Base-by-base conservation (phyloP, 2,797 vertebrate species). In the Syngnathus rostellatus region DNA sequence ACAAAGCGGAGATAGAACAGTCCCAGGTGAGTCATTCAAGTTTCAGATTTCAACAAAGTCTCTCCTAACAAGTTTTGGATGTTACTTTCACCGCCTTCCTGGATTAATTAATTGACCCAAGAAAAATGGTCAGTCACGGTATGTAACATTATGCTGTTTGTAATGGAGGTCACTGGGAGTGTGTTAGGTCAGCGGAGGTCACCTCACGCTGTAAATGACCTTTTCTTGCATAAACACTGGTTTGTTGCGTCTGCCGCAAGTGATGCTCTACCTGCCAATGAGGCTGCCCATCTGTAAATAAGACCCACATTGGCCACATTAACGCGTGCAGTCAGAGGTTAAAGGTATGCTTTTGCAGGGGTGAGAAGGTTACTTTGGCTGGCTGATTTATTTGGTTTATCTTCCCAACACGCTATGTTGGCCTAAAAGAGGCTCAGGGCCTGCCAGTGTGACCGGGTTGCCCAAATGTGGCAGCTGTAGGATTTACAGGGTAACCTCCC, bases 1-100 rank as follows among this genome's bases (percentile, higher is more conserved):
- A 98, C 90, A 99, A 95, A 92, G 96, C 97, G 74, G 97, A 99
- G 89, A 90, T 98, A 74, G 95, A 99, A 86, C 97, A 99, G 88
- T 99, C 95, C 67, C 97, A 99, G 96, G 97, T 99, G 87, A 94
- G 83, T 17, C 43, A 54, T 70, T 63, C 6, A 55, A 11, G 43
- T 53, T n/a, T 45, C 25, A 63, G n/a, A 43, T 62, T 62, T 25
- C 60, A 45, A 14, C 60, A 62, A 45, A 23, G 39, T 43, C 21
- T 41, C 60, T 61, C n/a, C 59, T 61, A 43, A 62, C 60, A 25
- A 25, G 21, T 5, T 21, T 43, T 43, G 6, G 23, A 55, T 14
- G 54, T 62, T 63, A 63, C 25, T n/a, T 62, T 64, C 25, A 17
- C 31, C 8, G 37, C 31, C 46, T n/a, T 64, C 9, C 10, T 64